Percentiles rank a stretch among this genome's conserved stretches.
Evolutionary conservation across 2,113 vertebrate species (phyloP).

Genomic region (Tapirus terrestris): DNA sequence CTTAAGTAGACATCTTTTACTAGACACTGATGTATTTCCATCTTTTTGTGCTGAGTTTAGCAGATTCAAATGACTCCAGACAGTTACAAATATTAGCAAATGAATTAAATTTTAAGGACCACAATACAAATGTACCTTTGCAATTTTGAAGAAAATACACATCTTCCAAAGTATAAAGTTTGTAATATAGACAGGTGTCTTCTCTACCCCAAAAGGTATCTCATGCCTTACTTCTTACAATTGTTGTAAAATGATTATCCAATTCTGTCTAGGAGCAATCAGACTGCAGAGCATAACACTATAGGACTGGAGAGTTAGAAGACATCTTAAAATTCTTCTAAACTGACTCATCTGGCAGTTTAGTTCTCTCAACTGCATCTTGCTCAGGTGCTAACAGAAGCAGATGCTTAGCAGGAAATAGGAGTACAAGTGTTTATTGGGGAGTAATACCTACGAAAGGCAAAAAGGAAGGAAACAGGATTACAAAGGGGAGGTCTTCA

Average conservation of each 20-base stretch:
- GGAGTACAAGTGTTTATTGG: neutral
- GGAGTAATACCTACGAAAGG: neutral
- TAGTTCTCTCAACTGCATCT: neutral
- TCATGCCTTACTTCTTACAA: neutral
- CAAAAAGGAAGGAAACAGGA: neutral
- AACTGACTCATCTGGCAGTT: neutral
- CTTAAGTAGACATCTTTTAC: neutral
- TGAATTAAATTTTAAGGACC: neutral
- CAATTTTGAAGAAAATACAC: neutral
- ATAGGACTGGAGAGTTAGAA: neutral
- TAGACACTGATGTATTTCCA: neutral
- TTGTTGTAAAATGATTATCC: neutral
- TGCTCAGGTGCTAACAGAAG: neutral
- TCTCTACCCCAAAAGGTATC: neutral
- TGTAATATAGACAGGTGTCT: neutral
- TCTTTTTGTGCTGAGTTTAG: neutral
- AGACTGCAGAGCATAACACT: neutral
- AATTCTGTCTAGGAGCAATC: neutral
- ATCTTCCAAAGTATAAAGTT: conserved; percentile 6
- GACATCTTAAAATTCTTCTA: neutral
- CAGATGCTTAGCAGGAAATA: neutral
- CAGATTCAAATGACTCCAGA: neutral
- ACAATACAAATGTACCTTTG: neutral
- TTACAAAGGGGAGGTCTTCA: neutral
- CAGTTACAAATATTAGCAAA: conserved; percentile 44